A percentile compares a stretch with the other conserved stretches of the same genome.
These are phyloP conservation scores for Aphrocallistes beatrix DNA, from an alignment of 37 sponge, comb jelly and placozoan genomes.

Conservation along the genomic window DNA sequence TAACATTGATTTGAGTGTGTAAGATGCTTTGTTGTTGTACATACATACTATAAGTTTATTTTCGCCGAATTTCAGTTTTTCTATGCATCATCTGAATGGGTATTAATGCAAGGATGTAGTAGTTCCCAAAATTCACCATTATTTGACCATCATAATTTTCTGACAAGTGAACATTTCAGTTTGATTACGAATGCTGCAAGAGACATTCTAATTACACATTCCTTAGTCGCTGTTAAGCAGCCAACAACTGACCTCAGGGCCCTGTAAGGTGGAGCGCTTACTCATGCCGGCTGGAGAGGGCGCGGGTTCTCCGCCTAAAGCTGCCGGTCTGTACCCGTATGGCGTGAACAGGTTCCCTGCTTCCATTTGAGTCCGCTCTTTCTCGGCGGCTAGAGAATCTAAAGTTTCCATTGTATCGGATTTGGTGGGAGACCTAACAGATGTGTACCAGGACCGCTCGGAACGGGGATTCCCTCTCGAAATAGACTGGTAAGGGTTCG, in stretches of 20 bases:
- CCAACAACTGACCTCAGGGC: neutral
- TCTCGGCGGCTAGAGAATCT: neutral
- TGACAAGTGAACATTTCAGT: too few relatives aligned
- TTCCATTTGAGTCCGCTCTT: neutral
- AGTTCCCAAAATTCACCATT: too few relatives aligned
- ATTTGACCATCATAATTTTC: too few relatives aligned
- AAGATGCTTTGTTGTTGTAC: neutral
- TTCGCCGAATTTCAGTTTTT: too few relatives aligned
- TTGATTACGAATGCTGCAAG: too few relatives aligned
- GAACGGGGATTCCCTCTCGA: neutral
- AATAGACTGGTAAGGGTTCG: neutral
- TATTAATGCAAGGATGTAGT: too few relatives aligned
- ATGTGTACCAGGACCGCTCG: constrained; percentile 1
- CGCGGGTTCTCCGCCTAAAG: neutral
- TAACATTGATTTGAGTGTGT: neutral
- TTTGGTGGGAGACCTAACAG: neutral
- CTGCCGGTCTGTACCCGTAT: neutral
- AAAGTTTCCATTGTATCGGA: neutral
- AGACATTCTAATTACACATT: too few relatives aligned
- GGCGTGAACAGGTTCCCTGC: constrained; percentile 1
- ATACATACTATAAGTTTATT: neutral
- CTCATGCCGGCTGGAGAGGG: constrained; percentile 9
- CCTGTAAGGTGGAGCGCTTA: neutral
- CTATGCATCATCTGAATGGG: too few relatives aligned
- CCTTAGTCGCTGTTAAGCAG: too few relatives aligned